Conservation (phyloP, 2,113 vertebrate species). For the Petrocephalus microphthalmus region DNA sequence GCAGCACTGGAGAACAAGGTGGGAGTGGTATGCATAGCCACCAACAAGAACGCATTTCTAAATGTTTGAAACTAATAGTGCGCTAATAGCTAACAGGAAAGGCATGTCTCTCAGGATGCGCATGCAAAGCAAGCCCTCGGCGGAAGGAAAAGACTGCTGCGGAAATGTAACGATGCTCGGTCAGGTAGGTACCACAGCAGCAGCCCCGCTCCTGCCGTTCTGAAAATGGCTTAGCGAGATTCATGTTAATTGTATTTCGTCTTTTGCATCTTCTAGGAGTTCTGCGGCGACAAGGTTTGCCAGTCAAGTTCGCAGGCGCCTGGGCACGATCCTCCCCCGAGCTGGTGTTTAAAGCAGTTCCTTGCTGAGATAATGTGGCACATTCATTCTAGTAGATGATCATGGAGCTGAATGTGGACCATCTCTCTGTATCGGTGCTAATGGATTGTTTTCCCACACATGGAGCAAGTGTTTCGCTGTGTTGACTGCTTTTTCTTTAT, state of each 20-base stretch:
- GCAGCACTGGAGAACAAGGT: not conserved
- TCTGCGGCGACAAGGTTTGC: not conserved
- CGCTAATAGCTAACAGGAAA: not conserved
- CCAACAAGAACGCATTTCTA: not conserved
- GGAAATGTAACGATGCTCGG: not conserved
- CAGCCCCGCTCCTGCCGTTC: not conserved
- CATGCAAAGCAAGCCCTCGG: not conserved
- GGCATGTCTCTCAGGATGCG: not conserved
- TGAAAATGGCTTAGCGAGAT: not conserved
- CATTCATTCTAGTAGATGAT: not conserved
- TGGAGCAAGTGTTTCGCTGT: not conserved
- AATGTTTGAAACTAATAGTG: not conserved
- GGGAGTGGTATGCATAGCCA: not conserved
- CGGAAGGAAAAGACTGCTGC: not conserved
- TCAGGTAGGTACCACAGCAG: not conserved
- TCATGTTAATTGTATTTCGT: not conserved
- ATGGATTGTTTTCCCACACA: not conserved
- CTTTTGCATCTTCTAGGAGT: not conserved
- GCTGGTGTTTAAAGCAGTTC: conserved; percentile 1
- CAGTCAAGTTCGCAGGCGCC: not conserved
- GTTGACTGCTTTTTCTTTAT: conserved; percentile 35
- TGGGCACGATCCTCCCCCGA: conserved; percentile 3
- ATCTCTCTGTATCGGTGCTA: not conserved
- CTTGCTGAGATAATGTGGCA: not conserved
- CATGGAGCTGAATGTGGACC: not conserved